Base-by-base conservation (phyloP, 2,113 vertebrate species). In the Oxyruncus cristatus region DNA sequence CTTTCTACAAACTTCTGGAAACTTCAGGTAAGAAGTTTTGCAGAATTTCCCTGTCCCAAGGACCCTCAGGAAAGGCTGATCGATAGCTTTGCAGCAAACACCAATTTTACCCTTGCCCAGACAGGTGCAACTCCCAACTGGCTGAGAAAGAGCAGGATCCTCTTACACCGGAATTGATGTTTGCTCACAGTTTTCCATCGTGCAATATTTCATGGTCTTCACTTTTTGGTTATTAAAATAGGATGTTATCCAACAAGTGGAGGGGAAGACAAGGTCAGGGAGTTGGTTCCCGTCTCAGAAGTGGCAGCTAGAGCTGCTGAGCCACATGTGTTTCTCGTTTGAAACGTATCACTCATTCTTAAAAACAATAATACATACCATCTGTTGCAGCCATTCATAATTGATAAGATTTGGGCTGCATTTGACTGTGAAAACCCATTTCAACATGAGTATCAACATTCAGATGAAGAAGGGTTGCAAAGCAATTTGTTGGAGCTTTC, bases 281-380 rank as follows among this genome's bases (percentile, higher is more conserved):
- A 95, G 76, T 68, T 86, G 35, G 76, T 90, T 94, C 73, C 58
- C 24, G 16, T 87, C 76, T 91, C 74, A 84, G 81, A 95, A 90
- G 76, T 79, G 85, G 88, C 76, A 96, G 76, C 70, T 95, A 89
- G 95, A 95, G 79, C 85, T 91, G 85, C 71, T 92, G 59, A 92
- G 73, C 80, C 94, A 85, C 89, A 95, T 90, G 89, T 95, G 93
- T 88, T 96, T 94, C 81, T 94, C 67, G 83, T 97, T 96, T 96
- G 79, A 97, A 96, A 96, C 5, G 2, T 94, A 97, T 95, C 94
- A 95, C 85, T 97, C 85, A 90, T 83, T 88, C 81, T 86, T 97
- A 96, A 93, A 97, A 96, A 65, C 49, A 93, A 18, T 79, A 96
- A 89, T n/a, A 85, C 21, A 49, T 46, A 84, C 72, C 92, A 96